Evolutionary conservation across 2,888 invertebrate species (phyloP).

Genomic region (Dioctria linearis): DNA sequence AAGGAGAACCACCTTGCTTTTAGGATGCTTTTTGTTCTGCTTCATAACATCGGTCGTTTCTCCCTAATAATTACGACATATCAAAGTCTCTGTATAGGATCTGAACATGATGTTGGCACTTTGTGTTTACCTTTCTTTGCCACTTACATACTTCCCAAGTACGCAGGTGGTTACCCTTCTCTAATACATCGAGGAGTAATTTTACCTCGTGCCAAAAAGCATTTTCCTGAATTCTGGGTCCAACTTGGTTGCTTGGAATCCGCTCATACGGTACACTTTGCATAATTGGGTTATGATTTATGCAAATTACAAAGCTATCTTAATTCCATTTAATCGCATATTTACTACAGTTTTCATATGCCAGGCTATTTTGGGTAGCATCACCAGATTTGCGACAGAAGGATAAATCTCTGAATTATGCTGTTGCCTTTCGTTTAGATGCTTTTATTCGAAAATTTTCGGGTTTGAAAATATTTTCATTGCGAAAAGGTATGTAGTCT

Average conservation of each 20-base stretch:
- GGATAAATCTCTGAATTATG: conserved; percentile 10
- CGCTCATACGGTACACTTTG: conserved; percentile 41
- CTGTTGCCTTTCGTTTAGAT: conserved; percentile 3
- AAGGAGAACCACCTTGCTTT: too few species aligned
- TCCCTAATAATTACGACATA: background rate
- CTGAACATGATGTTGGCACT: background rate
- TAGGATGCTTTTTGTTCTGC: too few species aligned
- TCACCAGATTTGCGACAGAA: background rate
- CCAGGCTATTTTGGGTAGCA: background rate
- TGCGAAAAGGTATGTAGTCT: too few species aligned
- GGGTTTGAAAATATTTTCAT: background rate
- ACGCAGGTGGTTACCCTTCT: conserved; percentile 9
- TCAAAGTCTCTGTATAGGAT: background rate
- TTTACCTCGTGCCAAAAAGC: conserved; percentile 16
- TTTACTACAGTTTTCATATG: conserved; percentile 21
- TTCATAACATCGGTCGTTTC: too few species aligned
- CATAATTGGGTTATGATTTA: conserved; percentile 47
- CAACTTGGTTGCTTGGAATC: background rate
- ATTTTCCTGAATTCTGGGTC: conserved; percentile 3
- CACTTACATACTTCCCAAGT: too few species aligned
- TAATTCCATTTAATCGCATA: conserved; percentile 33
- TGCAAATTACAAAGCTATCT: conserved; percentile 27
- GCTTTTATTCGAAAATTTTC: background rate
- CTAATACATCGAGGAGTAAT: background rate
- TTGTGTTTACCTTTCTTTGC: conserved; percentile 20